These are phyloP conservation scores for Carassius auratus DNA, from an alignment of 2,113 vertebrate species.

Conservation along the genomic window DNA sequence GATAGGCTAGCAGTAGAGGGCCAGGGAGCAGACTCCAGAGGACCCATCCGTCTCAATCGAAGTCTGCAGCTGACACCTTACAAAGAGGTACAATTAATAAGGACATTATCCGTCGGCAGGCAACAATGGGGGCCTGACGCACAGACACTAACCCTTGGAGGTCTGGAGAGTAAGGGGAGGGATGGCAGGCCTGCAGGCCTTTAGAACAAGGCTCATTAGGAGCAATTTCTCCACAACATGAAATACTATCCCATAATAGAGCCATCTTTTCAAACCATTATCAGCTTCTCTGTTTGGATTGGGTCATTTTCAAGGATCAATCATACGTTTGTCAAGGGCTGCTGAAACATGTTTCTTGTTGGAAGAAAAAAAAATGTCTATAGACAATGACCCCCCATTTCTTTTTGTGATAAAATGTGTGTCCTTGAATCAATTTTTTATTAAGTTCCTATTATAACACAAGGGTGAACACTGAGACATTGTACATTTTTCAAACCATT, in stretches of 20 bases:
- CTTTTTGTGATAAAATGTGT: conserved; percentile 44
- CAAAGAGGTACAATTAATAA: conserved; percentile 84
- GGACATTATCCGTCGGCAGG: conserved; percentile 78
- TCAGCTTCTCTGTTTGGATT: conserved; percentile 59
- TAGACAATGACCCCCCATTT: conserved; percentile 47
- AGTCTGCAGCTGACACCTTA: conserved; percentile 78
- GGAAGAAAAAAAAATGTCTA: conserved; percentile 40
- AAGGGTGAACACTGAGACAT: background rate
- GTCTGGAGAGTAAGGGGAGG: conserved; percentile 68
- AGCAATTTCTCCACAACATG: conserved; percentile 71
- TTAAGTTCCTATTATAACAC: conserved; percentile 24
- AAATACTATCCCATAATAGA: conserved; percentile 72
- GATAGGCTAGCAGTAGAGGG: conserved; percentile 71
- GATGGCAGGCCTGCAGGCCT: conserved; percentile 64
- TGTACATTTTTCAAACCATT: background rate
- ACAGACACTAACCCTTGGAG: conserved; percentile 79
- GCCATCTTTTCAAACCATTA: conserved; percentile 63
- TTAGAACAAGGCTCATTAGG: conserved; percentile 74
- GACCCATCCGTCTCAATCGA: conserved; percentile 82
- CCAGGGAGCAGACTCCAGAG: conserved; percentile 75
- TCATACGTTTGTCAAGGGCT: conserved; percentile 52
- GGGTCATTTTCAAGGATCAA: conserved; percentile 58
- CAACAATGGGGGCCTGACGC: conserved; percentile 80
- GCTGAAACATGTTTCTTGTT: conserved; percentile 42
- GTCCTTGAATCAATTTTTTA: conserved; percentile 41